Percentiles rank a stretch among this genome's conserved stretches.
Evolutionary conservation across 1,140 invertebrate species (phyloP).

Genomic region (Vanessa tameamea): DNA sequence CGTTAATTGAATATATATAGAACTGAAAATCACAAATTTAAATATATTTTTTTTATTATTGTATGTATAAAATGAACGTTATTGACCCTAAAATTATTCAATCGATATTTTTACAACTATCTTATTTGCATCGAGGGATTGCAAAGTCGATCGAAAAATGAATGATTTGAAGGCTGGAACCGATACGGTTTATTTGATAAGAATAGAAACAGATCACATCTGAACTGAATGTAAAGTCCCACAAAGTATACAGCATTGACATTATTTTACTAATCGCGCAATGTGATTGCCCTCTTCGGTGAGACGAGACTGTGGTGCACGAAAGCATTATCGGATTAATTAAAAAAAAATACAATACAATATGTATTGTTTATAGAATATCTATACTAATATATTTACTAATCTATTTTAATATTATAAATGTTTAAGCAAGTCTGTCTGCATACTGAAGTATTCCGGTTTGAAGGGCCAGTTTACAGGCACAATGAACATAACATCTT

Average conservation of each 20-base stretch:
- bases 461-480: too few relatives aligned
- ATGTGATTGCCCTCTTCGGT: conserved; percentile 41
- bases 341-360: too few relatives aligned
- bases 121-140: background rate
- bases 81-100: background rate
- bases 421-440: too few relatives aligned
- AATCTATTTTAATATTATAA: too few relatives aligned
- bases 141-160: conserved; percentile 32
- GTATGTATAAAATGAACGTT: background rate
- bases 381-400: too few relatives aligned
- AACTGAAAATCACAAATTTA: too few relatives aligned
- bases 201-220: conserved; percentile 46
- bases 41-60: too few relatives aligned
- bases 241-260: conserved; percentile 63
- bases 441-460: too few relatives aligned
- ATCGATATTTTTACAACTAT: background rate
- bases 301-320: conserved; percentile 32
- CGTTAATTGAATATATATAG: too few relatives aligned
- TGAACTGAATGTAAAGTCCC: conserved; percentile 39
- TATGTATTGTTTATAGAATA: too few relatives aligned
- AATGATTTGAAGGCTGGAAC: conserved; percentile 37
- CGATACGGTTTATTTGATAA: conserved; percentile 48
- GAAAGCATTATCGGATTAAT: conserved; percentile 20
- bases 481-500: too few relatives aligned
- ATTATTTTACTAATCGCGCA: conserved; percentile 59